Evolutionary conservation across 2,888 invertebrate species (phyloP).

Genomic region (Troides oblongomaculatus): DNA sequence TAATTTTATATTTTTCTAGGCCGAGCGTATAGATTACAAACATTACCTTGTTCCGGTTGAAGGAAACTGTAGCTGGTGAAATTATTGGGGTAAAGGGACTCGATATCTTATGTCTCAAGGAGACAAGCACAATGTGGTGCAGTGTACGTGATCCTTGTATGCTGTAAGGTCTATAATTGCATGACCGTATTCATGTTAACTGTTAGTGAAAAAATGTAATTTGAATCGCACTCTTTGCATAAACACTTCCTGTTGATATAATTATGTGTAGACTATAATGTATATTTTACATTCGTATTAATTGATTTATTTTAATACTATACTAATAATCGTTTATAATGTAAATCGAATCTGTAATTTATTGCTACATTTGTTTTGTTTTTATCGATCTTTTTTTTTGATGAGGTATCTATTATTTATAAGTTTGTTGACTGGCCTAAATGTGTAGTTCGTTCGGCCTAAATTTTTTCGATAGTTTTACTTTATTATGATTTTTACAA

Average conservation of each 20-base stretch:
- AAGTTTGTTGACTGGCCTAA: conserved; percentile 41
- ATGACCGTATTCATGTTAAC: conserved; percentile 26
- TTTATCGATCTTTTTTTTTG: conserved; percentile 40
- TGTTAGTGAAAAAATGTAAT: conserved; percentile 40
- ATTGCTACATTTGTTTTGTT: conserved; percentile 43
- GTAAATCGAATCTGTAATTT: conserved; percentile 41
- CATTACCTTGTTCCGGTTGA: no score
- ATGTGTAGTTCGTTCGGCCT: conserved; percentile 46
- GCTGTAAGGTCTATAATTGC: conserved; percentile 21
- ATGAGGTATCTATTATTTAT: conserved; percentile 8
- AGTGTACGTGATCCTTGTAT: neutral
- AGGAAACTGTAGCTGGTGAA: no score
- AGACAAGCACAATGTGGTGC: no score
- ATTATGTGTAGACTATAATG: conserved; percentile 65
- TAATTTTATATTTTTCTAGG: neutral
- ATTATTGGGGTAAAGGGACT: no score
- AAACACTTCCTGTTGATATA: conserved; percentile 72
- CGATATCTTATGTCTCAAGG: no score
- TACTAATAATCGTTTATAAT: conserved; percentile 36
- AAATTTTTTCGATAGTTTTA: conserved; percentile 41
- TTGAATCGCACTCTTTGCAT: conserved; percentile 74
- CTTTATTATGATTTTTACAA: conserved; percentile 30
- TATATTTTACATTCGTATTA: conserved; percentile 60
- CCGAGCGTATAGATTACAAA: neutral
- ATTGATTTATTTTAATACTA: conserved; percentile 34